Evolutionary conservation across 2,888 invertebrate species (phyloP).

Genomic region (Cephus rjabovi): DNA sequence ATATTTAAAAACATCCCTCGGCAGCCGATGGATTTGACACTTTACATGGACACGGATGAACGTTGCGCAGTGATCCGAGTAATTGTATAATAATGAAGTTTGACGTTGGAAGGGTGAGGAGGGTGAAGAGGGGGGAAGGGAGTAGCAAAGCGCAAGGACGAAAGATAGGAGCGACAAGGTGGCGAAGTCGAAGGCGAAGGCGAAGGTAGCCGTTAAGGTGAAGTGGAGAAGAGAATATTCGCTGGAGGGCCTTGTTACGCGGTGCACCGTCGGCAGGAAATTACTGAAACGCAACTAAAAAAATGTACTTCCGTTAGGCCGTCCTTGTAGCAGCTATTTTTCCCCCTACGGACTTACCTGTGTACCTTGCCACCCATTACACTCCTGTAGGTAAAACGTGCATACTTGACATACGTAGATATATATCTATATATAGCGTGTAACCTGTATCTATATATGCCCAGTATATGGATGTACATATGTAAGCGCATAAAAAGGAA

Average conservation of each 20-base stretch:
- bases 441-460: too few relatives aligned
- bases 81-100: too few relatives aligned
- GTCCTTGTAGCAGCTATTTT: slow-evolving; percentile 33
- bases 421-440: neutral
- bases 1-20: too few relatives aligned
- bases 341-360: slow-evolving; percentile 28
- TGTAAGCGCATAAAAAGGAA: too few relatives aligned
- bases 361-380: neutral
- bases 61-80: too few relatives aligned
- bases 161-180: neutral
- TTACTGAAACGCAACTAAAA: slow-evolving; percentile 33
- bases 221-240: neutral
- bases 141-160: slow-evolving; percentile 3
- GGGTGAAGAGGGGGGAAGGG: neutral
- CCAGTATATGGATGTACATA: too few relatives aligned
- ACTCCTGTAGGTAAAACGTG: too few relatives aligned
- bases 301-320: slow-evolving; percentile 23
- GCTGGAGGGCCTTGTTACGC: neutral
- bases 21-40: too few relatives aligned
- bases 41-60: too few relatives aligned
- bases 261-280: slow-evolving; percentile 20
- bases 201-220: neutral
- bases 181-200: neutral
- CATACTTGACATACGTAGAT: neutral
- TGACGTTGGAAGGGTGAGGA: too few relatives aligned